Evolutionary conservation across 1,140 invertebrate genomes (phyloP).

Genomic region (Conus betulinus): DNA sequence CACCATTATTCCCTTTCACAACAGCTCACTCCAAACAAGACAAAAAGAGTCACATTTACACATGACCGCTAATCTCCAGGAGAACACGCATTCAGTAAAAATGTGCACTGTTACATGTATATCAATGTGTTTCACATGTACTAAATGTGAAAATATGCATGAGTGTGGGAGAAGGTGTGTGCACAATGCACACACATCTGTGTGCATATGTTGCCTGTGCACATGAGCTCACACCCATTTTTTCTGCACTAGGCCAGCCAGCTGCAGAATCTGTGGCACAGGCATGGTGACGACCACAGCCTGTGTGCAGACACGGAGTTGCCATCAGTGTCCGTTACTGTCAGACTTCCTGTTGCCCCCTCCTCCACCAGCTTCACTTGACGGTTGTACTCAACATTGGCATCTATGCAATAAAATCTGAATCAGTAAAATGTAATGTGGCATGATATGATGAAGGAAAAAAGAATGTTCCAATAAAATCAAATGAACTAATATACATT

Average conservation of each 20-base stretch:
- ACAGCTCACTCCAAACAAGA: too few species aligned
- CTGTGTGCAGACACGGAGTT: conserved; percentile 73
- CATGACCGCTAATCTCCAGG: too few species aligned
- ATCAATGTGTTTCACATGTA: too few species aligned
- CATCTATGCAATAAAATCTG: conserved; percentile 43
- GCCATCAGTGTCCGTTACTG: conserved; percentile 58
- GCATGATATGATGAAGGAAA: too few species aligned
- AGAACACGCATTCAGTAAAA: too few species aligned
- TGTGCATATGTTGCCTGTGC: neutral
- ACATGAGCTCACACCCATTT: conserved; percentile 52
- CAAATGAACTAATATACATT: too few species aligned
- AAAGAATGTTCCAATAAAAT: too few species aligned
- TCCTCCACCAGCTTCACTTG: conserved; percentile 67
- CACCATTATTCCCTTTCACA: too few species aligned
- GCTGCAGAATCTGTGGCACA: conserved; percentile 77
- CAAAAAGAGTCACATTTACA: too few species aligned
- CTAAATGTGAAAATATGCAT: too few species aligned
- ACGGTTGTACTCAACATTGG: conserved; percentile 64
- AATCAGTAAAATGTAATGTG: neutral
- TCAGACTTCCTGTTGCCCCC: conserved; percentile 32
- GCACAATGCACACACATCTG: neutral
- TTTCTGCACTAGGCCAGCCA: conserved; percentile 70
- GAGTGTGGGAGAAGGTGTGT: too few species aligned
- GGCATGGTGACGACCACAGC: conserved; percentile 79
- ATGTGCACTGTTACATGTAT: too few species aligned